Evolutionary conservation across 2,888 invertebrate genomes (phyloP).

Genomic region (Boloria selene): DNA sequence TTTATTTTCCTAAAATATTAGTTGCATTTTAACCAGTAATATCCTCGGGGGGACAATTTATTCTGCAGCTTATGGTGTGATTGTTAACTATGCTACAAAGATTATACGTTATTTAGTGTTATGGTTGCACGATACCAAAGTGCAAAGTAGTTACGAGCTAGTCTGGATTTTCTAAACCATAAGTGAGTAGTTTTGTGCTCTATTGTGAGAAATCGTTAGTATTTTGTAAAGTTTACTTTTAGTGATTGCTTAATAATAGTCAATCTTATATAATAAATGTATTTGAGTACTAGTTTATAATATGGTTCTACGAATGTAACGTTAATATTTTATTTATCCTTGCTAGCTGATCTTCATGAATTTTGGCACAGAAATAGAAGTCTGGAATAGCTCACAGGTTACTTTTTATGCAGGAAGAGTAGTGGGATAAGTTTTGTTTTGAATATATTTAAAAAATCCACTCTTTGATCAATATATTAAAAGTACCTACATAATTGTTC

Average conservation of each 20-base stretch:
- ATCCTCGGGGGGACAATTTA: conserved; percentile 75
- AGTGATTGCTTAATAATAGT: not conserved
- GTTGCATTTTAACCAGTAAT: conserved; percentile 6
- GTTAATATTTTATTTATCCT: too few species aligned
- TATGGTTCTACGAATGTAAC: too few species aligned
- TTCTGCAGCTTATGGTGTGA: conserved; percentile 63
- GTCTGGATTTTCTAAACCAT: conserved; percentile 15
- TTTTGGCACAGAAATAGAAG: too few species aligned
- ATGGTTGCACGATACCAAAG: conserved; percentile 59
- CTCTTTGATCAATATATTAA: too few species aligned
- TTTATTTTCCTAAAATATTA: conserved; percentile 14
- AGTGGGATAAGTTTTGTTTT: too few species aligned
- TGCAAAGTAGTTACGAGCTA: conserved; percentile 29
- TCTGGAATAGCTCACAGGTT: too few species aligned
- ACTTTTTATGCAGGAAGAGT: too few species aligned
- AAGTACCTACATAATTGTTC: too few species aligned
- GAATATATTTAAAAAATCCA: too few species aligned
- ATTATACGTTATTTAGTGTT: conserved; percentile 71
- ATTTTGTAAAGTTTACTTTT: not conserved
- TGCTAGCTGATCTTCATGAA: too few species aligned
- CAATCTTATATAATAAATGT: too few species aligned
- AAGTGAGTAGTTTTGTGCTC: conserved; percentile 6
- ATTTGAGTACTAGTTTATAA: too few species aligned
- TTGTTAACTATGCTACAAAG: conserved; percentile 70
- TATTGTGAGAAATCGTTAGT: not conserved